These are phyloP conservation scores for Tetranychus urticae DNA, from an alignment of 1,140 invertebrate genomes.

Conservation along the genomic window DNA sequence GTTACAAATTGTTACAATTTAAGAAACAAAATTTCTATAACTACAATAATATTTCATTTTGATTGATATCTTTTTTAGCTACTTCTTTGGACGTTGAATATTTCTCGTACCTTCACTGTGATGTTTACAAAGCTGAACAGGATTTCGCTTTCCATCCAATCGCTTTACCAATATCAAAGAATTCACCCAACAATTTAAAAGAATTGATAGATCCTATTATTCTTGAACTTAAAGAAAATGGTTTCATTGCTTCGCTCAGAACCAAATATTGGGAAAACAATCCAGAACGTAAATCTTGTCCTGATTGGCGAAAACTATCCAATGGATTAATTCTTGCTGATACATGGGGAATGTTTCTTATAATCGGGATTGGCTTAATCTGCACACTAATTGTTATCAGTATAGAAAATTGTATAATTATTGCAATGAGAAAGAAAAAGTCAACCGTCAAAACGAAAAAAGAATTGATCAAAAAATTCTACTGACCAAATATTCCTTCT, in stretches of 20 bases:
- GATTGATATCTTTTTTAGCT: not conserved
- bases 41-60: not conserved
- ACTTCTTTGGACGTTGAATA: constrained; percentile 38
- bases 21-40: not conserved
- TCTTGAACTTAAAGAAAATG: constrained; percentile 37
- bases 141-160: constrained; percentile 91
- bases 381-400: constrained; percentile 69
- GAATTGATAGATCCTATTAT: constrained; percentile 28
- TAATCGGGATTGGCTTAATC: constrained; percentile 76
- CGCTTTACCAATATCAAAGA: constrained; percentile 76
- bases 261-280: constrained; percentile 87
- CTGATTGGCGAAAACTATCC: not conserved
- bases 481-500: no score
- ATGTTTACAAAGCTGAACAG: constrained; percentile 64
- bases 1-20: not conserved
- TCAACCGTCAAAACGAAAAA: no score
- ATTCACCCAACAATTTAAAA: constrained; percentile 50
- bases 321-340: constrained; percentile 80
- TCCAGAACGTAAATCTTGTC: constrained; percentile 25
- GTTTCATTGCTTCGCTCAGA: constrained; percentile 71
- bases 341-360: constrained; percentile 87
- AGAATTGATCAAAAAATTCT: no score
- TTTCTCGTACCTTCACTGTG: constrained; percentile 56
- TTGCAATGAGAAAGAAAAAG: not conserved
- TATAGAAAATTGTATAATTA: constrained; percentile 31